Conservation (phyloP, 2,113 vertebrate species). For the Peromyscus polionotus region DNA sequence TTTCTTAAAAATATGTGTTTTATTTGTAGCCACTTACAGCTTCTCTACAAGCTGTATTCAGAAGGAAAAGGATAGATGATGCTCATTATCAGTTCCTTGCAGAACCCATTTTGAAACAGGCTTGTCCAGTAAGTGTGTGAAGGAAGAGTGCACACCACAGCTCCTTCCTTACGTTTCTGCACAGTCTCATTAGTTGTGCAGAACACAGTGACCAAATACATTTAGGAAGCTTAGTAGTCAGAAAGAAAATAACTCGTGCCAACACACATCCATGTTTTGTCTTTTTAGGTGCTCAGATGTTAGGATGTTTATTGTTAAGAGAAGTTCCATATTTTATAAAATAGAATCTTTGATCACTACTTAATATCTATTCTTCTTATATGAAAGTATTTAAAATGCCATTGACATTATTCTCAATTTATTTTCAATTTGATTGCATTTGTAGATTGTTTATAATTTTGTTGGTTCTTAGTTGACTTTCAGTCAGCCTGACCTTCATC, state of each 20-base stretch:
- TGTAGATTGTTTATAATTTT: neutral
- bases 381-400: neutral
- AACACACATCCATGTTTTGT: neutral
- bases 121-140: neutral
- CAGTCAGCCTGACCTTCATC: neutral
- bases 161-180: neutral
- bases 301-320: neutral
- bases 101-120: neutral
- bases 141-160: neutral
- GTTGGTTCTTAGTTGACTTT: neutral
- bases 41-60: neutral
- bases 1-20: constrained; percentile 20
- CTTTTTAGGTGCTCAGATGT: neutral
- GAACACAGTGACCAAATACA: neutral
- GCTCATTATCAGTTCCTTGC: neutral
- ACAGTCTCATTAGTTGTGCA: neutral
- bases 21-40: neutral
- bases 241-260: neutral
- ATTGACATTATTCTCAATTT: neutral
- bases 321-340: neutral
- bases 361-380: neutral
- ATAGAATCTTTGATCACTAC: neutral
- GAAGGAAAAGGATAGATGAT: constrained; percentile 42
- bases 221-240: neutral
- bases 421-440: neutral